A percentile compares a stretch with the other conserved stretches of the same genome.
phyloP scores from a whole-genome alignment of 2,888 invertebrate genomes.

The Syrphus vitripennis region DNA sequence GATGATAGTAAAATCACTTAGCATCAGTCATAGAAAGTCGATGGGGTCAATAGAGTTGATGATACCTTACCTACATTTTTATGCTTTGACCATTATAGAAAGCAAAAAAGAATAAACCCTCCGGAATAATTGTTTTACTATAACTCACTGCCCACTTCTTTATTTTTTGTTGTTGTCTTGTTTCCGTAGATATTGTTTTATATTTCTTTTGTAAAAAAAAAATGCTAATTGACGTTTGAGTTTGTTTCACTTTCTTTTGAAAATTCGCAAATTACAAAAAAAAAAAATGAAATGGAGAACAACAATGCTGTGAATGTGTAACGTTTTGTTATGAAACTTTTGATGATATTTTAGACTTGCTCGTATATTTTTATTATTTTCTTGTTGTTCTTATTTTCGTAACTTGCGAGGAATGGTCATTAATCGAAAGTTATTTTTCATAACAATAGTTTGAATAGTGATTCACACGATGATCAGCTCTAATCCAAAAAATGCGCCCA shows the following conservation, averaged over 20 bases:
- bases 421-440: constrained; percentile 2
- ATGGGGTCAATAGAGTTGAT: background rate
- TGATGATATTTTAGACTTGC: background rate
- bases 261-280: background rate
- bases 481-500: background rate
- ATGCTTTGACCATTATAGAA: background rate
- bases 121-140: constrained; percentile 1
- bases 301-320: background rate
- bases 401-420: background rate
- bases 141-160: background rate
- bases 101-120: background rate
- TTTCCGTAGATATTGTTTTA: background rate
- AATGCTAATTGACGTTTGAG: background rate
- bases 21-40: background rate
- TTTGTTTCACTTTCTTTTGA: constrained; percentile 5
- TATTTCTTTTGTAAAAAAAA: background rate
- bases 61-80: background rate
- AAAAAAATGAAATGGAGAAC: background rate
- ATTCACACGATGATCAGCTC: background rate
- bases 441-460: background rate
- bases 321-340: constrained; percentile 1
- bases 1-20: background rate
- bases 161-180: background rate
- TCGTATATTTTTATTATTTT: background rate
- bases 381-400: background rate